A percentile compares a stretch with the other conserved stretches of the same genome.
phyloP scores from a whole-genome alignment of 2,113 vertebrate genomes.

The Odontesthes bonariensis region DNA sequence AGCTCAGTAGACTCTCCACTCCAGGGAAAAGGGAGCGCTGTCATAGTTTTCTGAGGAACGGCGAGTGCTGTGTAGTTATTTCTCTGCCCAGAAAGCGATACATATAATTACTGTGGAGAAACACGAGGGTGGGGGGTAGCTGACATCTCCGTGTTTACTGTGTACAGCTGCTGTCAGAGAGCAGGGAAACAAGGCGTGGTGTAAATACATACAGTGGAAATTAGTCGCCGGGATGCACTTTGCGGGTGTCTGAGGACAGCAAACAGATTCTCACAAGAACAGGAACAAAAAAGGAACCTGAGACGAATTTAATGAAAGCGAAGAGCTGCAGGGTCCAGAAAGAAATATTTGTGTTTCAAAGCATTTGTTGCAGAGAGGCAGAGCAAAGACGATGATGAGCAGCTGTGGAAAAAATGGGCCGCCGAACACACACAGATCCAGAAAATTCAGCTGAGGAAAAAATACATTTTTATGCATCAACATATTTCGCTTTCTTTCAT shows the following conservation, averaged over 20 bases:
- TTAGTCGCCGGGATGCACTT: constrained; percentile 24
- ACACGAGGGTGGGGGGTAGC: constrained; percentile 51
- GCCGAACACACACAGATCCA: neutral
- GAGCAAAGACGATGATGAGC: neutral
- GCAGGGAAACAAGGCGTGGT: constrained; percentile 58
- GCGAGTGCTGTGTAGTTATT: constrained; percentile 49
- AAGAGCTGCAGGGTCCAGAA: neutral
- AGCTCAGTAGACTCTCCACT: constrained; percentile 17
- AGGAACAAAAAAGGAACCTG: constrained; percentile 4
- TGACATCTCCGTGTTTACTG: constrained; percentile 65
- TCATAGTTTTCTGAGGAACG: constrained; percentile 40
- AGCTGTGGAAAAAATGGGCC: neutral
- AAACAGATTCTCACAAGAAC: constrained; percentile 7
- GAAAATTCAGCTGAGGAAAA: neutral
- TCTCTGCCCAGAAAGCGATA: constrained; percentile 60
- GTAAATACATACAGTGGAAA: constrained; percentile 53
- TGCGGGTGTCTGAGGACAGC: constrained; percentile 31
- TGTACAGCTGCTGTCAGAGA: constrained; percentile 66
- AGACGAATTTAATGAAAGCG: constrained; percentile 5
- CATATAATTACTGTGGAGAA: constrained; percentile 61
- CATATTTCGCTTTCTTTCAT: neutral
- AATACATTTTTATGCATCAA: constrained; percentile 9
- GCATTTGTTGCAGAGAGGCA: constrained; percentile 11
- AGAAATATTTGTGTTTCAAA: neutral
- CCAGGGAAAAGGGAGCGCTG: constrained; percentile 39